Evolutionary conservation across 2,888 invertebrate genomes (phyloP).

Genomic region (Parthenolecanium corni): DNA sequence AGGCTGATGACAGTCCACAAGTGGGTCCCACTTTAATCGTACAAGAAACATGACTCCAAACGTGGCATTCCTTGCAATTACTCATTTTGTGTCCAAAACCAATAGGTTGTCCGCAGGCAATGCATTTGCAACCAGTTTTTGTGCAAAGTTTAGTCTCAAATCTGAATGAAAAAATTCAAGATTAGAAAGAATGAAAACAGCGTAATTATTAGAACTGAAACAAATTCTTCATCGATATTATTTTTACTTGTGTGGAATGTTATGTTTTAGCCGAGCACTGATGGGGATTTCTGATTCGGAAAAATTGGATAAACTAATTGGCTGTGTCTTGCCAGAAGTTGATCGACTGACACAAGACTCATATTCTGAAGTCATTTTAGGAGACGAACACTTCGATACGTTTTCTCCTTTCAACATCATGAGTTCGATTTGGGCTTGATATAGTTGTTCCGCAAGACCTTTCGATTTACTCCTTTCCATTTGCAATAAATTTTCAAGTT

Average conservation of each 20-base stretch:
- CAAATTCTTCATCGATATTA: not conserved
- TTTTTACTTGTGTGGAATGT: constrained; percentile 14
- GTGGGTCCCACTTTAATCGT: constrained; percentile 20
- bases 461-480: constrained; percentile 49
- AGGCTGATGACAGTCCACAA: constrained; percentile 11
- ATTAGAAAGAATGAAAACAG: too few species aligned
- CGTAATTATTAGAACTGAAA: too few species aligned
- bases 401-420: constrained; percentile 28
- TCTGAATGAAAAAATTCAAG: too few species aligned
- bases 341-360: constrained; percentile 3
- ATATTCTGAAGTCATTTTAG: not conserved
- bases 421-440: constrained; percentile 41
- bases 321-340: not conserved
- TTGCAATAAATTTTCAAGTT: constrained; percentile 44
- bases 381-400: constrained; percentile 12
- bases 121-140: constrained; percentile 23
- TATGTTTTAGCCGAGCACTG: constrained; percentile 1
- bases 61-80: constrained; percentile 30
- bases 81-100: constrained; percentile 20
- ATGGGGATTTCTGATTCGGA: not conserved
- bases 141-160: constrained; percentile 27
- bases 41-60: constrained; percentile 29
- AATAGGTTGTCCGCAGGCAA: constrained; percentile 19
- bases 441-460: constrained; percentile 46
- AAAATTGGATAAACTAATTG: not conserved